Percentiles rank a stretch among this genome's conserved stretches.
Conservation (phyloP, 2,888 invertebrate species). For the Chorisops tibialis region DNA sequence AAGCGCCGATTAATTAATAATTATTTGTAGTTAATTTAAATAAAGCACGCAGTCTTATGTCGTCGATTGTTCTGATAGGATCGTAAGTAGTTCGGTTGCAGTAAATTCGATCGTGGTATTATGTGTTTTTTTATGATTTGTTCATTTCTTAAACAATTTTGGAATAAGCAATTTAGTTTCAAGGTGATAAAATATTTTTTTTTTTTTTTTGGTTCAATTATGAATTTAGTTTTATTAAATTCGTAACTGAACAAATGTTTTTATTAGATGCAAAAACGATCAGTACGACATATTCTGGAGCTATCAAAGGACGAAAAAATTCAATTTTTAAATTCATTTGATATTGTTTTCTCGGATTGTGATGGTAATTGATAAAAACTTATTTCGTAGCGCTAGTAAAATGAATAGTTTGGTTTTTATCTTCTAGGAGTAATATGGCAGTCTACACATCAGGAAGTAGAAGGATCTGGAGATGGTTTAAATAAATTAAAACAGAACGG, state of each 20-base stretch:
- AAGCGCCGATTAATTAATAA: too few species aligned
- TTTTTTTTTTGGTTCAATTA: background rate
- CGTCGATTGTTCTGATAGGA: too few species aligned
- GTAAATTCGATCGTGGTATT: too few species aligned
- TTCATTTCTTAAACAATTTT: background rate
- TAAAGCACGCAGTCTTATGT: too few species aligned
- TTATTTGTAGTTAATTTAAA: too few species aligned
- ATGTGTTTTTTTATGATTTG: background rate
- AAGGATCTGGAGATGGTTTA: slow-evolving; percentile 45
- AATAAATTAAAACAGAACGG: slow-evolving; percentile 46
- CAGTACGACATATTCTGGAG: slow-evolving; percentile 24
- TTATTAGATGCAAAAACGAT: too few species aligned
- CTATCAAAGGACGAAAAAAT: slow-evolving; percentile 42
- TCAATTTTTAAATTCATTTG: slow-evolving; percentile 54
- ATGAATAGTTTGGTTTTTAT: slow-evolving; percentile 12
- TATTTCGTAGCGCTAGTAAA: background rate
- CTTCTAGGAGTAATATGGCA: slow-evolving; percentile 54
- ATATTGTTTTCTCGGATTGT: slow-evolving; percentile 58
- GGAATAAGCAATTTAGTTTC: background rate
- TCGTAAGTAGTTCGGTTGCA: too few species aligned
- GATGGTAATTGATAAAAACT: slow-evolving; percentile 55
- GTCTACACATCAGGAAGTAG: slow-evolving; percentile 41
- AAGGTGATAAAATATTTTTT: background rate
- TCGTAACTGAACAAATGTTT: slow-evolving; percentile 7
- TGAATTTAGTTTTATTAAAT: too few species aligned